Base-by-base conservation (phyloP, 92 coral and sea anemone species). In the Paramuricea clavata region DNA sequence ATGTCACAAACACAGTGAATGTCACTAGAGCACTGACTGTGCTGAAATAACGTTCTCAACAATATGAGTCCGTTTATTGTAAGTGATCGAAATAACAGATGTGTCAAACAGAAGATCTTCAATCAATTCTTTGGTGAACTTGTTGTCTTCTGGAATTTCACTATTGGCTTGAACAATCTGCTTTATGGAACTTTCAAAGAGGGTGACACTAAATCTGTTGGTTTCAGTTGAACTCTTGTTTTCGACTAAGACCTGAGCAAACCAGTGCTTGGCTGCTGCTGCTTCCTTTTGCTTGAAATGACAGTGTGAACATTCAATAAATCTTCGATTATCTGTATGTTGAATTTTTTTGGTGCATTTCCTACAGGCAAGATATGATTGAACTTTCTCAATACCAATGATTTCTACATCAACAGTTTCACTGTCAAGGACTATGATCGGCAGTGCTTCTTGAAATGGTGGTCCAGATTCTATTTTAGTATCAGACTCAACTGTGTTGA, bases 301-400 rank as follows among this genome's bases (percentile, higher is more conserved):
- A 1, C 39, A 67, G 21, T 67, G 35, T 16, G 43, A 67, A 67
- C 74, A 67, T 34, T 67, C 39, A 25, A 67, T 67, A n/a, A 67
- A 67, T 12, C 22, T 28, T 10, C 36, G 35, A 28, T 52, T 50
- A 21, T 39, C 69, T 2, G 42, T 52, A 34, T 6, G 26, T 42
- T 79, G 34, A 79, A 79, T 65, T 17, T 79, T 79, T 21, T 54
- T 79, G 67, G 12, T 25, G 71, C 84, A 79, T 30, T 79, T 79
- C 34, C n/a, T 35, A 34, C 84, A 79, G 49, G 69, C 39, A 41
- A 47, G 67, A 33, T 79, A 79, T 25, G 47, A n/a, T 79, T 56
- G 84, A 35, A 54, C 21, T 50, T 57, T 79, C 12, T 79, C 84
- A 50, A 79, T 31, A 56, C 74, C 84, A 28, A 79, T 17, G 6